A percentile compares a stretch with the other conserved stretches of the same genome.
Evolutionary conservation across 2,888 invertebrate species (phyloP).

Genomic region (Ectemnius continuus): DNA sequence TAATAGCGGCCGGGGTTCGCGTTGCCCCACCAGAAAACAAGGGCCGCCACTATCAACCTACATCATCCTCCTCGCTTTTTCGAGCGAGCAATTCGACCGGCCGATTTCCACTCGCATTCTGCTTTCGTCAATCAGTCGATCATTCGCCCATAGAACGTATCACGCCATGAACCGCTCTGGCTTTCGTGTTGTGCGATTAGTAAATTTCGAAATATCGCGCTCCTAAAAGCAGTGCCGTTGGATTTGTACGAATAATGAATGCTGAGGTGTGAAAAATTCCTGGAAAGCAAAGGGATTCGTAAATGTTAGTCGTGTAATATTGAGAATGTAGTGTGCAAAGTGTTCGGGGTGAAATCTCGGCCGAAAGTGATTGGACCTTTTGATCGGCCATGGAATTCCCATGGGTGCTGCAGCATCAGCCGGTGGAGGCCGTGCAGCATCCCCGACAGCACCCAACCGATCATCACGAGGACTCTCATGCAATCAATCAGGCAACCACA

Average conservation of each 20-base stretch:
- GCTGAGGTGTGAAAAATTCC: too few species aligned
- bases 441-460: conserved; percentile 56
- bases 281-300: too few species aligned
- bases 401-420: conserved; percentile 68
- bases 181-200: too few species aligned
- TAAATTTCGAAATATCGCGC: not conserved
- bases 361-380: conserved; percentile 16
- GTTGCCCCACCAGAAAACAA: conserved; percentile 45
- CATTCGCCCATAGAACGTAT: conserved; percentile 1
- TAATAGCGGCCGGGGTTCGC: conserved; percentile 15
- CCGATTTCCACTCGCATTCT: not conserved
- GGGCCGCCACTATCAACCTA: conserved; percentile 45
- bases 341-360: conserved; percentile 1
- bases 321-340: too few species aligned
- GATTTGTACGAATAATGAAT: not conserved
- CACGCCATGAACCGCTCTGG: not conserved
- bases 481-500: conserved; percentile 59
- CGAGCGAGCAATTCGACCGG: conserved; percentile 8
- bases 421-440: conserved; percentile 55
- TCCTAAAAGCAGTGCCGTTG: not conserved
- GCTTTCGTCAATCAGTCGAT: conserved; percentile 1
- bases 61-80: conserved; percentile 26
- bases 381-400: conserved; percentile 65
- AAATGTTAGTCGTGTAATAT: too few species aligned
- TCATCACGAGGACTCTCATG: conserved; percentile 58